Evolutionary conservation across 2,888 invertebrate genomes (phyloP), one percentile per base, ranked within the genome.

Genomic region (Subacronicta megacephala): DNA sequence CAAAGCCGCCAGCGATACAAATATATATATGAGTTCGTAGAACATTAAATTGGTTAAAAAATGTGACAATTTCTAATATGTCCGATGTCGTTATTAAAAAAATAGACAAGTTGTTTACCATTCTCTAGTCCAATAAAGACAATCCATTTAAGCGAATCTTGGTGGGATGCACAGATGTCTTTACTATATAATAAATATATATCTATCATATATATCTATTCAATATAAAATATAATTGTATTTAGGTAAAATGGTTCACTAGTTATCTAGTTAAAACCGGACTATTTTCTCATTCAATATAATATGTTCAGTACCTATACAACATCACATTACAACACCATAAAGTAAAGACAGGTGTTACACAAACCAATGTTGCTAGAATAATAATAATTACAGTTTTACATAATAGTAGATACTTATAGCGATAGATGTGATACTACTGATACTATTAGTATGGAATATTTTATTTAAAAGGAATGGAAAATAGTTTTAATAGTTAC

Each of bases 71-170:
- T 75, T 68, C 65, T 68, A 73, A 77, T 76, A 74, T 80, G 78
- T 84, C 82, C 81, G 78, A 75, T 79, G 80, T 84, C 81, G 80
- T 80, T 79, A 80, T 10, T 76, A 56, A 37, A 53, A 78, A 62
- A 72, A 82, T 82, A 86, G 77, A 84, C 79, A 85, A 84, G 82
- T 78, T 75, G 87, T 88, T 92, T 90, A 92, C 92, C 92, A 88
- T 81, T 83, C 81, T 93, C 92, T 93, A 93, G 93, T 93, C 93
- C 86, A 82, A 75, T 82, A 84, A 89, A 90, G 87, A 89, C 87
- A 87, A 85, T 75, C 81, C 78, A 70, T 78, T 62, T 74, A 68
- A 65, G 57, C 74, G 70, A 76, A 80, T 80, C 75, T 70, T 76
- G 75, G 63, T 75, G 72, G 74, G 78, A 68, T 53, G 61, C 54